These are phyloP conservation scores for Drosophila obscura DNA, from an alignment of 1,140 invertebrate species.

Conservation along the genomic window DNA sequence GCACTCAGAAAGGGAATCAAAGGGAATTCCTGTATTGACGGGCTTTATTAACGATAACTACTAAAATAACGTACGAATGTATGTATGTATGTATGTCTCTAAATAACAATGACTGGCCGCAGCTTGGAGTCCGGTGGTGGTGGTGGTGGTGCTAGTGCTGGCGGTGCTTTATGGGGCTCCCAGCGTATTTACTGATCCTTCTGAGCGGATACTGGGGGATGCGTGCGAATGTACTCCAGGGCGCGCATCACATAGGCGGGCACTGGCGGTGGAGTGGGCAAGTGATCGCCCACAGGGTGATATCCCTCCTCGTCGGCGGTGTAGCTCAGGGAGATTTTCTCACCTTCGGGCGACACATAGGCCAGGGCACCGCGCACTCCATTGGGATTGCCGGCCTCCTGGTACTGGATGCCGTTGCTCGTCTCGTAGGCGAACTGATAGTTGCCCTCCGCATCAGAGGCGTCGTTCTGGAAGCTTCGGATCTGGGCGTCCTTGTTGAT, in stretches of 20 bases:
- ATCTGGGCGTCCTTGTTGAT: conserved; percentile 83
- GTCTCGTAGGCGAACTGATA: conserved; percentile 81
- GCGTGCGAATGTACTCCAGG: conserved; percentile 85
- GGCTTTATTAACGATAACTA: conserved; percentile 75
- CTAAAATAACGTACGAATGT: conserved; percentile 50
- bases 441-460: conserved; percentile 76
- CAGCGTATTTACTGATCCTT: conserved; percentile 68
- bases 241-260: conserved; percentile 78
- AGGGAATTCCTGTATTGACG: conserved; percentile 19
- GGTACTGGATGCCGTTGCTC: conserved; percentile 77
- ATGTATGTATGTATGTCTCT: conserved; percentile 55
- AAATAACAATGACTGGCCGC: conserved; percentile 73
- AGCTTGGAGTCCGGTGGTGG: conserved; percentile 14
- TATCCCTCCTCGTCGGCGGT: conserved; percentile 87
- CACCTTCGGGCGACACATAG: conserved; percentile 84
- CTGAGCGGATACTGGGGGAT: conserved; percentile 76
- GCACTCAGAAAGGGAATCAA: not conserved
- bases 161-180: conserved; percentile 6
- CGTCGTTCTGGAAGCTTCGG: conserved; percentile 77
- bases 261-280: conserved; percentile 85
- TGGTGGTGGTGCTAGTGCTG: conserved; percentile 11
- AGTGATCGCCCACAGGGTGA: conserved; percentile 85
- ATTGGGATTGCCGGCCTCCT: conserved; percentile 74
- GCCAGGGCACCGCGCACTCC: conserved; percentile 68
- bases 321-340: conserved; percentile 85